Base-by-base conservation (phyloP, 2,113 vertebrate genomes). In the Microcebus tavaratra region DNA sequence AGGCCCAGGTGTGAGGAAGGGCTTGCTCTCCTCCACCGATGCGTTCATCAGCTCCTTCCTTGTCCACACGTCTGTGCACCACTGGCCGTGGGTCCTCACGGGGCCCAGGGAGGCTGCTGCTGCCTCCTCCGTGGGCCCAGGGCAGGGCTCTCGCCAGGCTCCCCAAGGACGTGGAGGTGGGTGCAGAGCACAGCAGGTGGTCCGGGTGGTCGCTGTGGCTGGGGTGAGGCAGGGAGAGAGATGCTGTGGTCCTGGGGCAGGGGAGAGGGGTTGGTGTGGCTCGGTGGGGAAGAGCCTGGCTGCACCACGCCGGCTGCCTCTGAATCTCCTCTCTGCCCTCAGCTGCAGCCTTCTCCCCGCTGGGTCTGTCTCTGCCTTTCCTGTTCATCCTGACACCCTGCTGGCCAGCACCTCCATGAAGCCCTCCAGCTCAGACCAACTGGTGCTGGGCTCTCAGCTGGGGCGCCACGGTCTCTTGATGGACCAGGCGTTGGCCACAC, bases 61-160 rank as follows among this genome's bases (percentile, higher is more conserved):
- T 53, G 17, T 25, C 39, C 34, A 13, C 65, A 21, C 1, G 0
- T 27, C 57, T 3, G 0, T 5, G 8, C 73, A 20, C 21, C 0
- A 20, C 25, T 36, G 17, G 36, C 20, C 2, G 53, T 18, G n/a
- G 72, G 36, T 11, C 68, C 55, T 68, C 34, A 2, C 1, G 5
- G 73, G n/a, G 34, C 29, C 78, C 29, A 31, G 65, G 65, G 15
- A 67, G 31, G 31, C 65, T 67, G 59, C 65, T 70, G 34, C 91
- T 50, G 8, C 34, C 17, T 11, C 18, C 88, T 42, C 34, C 12
- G 8, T 1, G 53, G 48, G 42, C 13, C 59, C 59, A 61, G 25
- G 59, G 25, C 25, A 61, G 59, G 59, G 59, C 59, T 61, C 59
- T 27, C 39, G 0, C 27, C 59, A 27, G 59, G 59, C 59, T 61